These are phyloP conservation scores for Proisotoma minuta DNA, from an alignment of 2,888 invertebrate genomes.

Conservation along the genomic window DNA sequence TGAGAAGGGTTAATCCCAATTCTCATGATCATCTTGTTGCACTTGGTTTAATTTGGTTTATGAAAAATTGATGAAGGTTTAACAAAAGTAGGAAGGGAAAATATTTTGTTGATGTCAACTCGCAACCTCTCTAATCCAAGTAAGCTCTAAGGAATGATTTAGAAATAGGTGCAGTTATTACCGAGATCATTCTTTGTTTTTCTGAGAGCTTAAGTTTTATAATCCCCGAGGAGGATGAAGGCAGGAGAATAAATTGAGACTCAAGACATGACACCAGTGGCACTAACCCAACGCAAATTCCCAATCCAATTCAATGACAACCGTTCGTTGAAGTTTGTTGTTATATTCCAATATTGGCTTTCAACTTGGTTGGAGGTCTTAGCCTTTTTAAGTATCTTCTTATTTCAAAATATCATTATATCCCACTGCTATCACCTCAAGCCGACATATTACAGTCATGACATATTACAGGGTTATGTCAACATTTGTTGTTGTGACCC, in stretches of 20 bases:
- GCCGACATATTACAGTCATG: too few relatives aligned
- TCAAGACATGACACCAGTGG: not conserved
- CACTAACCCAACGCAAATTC: not conserved
- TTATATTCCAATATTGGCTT: not conserved
- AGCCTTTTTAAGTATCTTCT: not conserved
- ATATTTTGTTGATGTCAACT: too few relatives aligned
- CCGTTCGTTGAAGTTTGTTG: not conserved
- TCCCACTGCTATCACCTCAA: not conserved
- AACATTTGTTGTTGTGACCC: too few relatives aligned
- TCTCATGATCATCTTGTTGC: too few relatives aligned
- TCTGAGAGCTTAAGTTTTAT: not conserved
- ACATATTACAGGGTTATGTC: conserved; percentile 13
- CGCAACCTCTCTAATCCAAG: too few relatives aligned
- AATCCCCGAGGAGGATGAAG: not conserved
- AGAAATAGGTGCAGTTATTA: not conserved
- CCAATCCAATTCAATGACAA: not conserved
- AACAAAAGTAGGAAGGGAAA: too few relatives aligned
- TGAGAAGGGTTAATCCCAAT: too few relatives aligned
- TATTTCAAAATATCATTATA: not conserved
- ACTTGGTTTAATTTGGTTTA: too few relatives aligned
- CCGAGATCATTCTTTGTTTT: not conserved
- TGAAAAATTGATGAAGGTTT: not conserved
- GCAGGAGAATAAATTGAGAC: not conserved
- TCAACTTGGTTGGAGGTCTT: conserved; percentile 2
- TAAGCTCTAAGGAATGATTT: not conserved